These are phyloP conservation scores for Cryptophagus acutangulus DNA, from an alignment of 2,888 invertebrate species.

Conservation along the genomic window DNA sequence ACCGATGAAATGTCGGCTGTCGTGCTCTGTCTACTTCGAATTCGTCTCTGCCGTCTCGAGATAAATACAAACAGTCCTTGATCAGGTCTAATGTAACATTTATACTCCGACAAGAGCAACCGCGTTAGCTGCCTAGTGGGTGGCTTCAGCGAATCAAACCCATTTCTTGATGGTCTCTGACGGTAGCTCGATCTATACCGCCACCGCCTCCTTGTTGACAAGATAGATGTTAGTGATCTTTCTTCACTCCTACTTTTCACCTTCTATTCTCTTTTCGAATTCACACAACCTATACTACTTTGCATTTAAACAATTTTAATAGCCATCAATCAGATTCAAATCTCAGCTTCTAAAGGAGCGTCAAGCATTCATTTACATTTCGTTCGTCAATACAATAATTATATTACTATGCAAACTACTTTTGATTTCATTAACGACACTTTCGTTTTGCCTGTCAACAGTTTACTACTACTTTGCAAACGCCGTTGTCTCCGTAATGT, in stretches of 20 bases:
- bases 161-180: slow-evolving; percentile 33
- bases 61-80: slow-evolving; percentile 39
- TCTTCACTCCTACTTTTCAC: slow-evolving; percentile 36
- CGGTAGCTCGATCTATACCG: slow-evolving; percentile 19
- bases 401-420: no score
- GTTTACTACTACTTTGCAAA: no score
- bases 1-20: slow-evolving; percentile 32
- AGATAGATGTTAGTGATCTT: slow-evolving; percentile 42
- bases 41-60: slow-evolving; percentile 34
- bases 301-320: slow-evolving; percentile 41
- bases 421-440: no score
- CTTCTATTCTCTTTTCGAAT: slow-evolving; percentile 26
- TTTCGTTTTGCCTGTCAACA: no score
- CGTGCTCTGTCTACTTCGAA: slow-evolving; percentile 23
- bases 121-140: slow-evolving; percentile 14
- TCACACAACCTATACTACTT: slow-evolving; percentile 33
- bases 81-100: slow-evolving; percentile 36
- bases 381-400: no score
- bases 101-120: slow-evolving; percentile 36
- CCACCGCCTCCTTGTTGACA: slow-evolving; percentile 27
- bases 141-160: slow-evolving; percentile 29
- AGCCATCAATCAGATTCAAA: slow-evolving; percentile 27
- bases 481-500: no score
- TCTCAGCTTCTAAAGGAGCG: slow-evolving; percentile 5
- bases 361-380: no score